phyloP scores from a whole-genome alignment of 1,140 invertebrate species.

The Heliconius eleuchia region DNA sequence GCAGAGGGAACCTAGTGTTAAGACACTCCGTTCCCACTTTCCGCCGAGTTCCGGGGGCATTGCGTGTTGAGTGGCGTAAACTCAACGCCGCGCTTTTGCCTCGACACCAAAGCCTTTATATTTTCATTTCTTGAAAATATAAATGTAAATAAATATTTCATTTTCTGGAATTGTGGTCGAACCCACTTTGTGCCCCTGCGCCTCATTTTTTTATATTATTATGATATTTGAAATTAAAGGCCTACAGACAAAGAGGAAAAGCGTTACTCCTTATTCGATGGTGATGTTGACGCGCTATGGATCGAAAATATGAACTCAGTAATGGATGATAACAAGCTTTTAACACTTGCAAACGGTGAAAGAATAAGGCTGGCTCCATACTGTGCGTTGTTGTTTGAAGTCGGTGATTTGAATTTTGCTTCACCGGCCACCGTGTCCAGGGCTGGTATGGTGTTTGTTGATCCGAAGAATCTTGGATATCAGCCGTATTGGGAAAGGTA shows the following conservation, averaged over 20 bases:
- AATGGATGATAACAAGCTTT: slow-evolving; percentile 95
- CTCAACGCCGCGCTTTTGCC: no score
- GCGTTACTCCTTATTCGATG: slow-evolving; percentile 94
- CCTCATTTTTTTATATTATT: no score
- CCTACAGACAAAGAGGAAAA: slow-evolving; percentile 84
- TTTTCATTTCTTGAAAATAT: no score
- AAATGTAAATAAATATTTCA: no score
- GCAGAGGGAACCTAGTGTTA: no score
- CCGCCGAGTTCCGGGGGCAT: no score
- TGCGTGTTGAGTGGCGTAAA: no score
- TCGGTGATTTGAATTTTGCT: slow-evolving; percentile 93
- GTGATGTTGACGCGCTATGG: slow-evolving; percentile 96
- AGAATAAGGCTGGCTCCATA: slow-evolving; percentile 90
- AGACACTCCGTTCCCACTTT: no score
- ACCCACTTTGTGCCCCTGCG: no score
- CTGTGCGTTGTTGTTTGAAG: slow-evolving; percentile 94
- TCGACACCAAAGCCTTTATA: no score
- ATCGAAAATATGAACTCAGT: slow-evolving; percentile 98
- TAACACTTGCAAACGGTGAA: slow-evolving; percentile 95
- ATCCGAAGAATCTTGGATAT: slow-evolving; percentile 94
- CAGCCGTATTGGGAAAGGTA: slow-evolving; percentile 90
- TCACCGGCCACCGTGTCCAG: slow-evolving; percentile 95
- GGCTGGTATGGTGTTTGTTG: slow-evolving; percentile 96
- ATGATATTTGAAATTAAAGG: slow-evolving; percentile 38
- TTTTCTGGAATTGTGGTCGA: no score